A percentile compares a stretch with the other conserved stretches of the same genome.
These are phyloP conservation scores for Parotia lawesii DNA, from an alignment of 2,113 vertebrate genomes.

Conservation along the genomic window DNA sequence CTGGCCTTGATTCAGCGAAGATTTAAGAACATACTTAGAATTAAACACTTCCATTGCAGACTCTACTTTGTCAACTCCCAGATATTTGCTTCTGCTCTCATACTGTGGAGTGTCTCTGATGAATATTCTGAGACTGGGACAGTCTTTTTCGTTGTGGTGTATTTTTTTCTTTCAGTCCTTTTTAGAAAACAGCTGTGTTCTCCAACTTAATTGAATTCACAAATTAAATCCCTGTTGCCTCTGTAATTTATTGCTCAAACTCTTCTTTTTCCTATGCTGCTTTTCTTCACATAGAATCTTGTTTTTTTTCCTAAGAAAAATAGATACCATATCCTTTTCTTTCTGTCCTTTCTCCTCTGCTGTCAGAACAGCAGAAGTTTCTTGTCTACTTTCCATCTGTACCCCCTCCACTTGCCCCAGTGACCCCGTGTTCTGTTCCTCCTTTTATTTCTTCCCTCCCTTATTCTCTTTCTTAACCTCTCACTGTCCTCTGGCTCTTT, in stretches of 20 bases:
- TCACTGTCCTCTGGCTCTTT: conserved; percentile 23
- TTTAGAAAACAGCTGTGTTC: conserved; percentile 31
- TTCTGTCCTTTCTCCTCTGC: neutral
- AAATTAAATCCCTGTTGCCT: conserved; percentile 33
- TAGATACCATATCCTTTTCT: neutral
- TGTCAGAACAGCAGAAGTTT: conserved; percentile 38
- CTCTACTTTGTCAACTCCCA: neutral
- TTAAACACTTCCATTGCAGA: conserved; percentile 16
- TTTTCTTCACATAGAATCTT: neutral
- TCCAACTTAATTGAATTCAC: conserved; percentile 20
- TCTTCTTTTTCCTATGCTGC: neutral
- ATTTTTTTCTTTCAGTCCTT: neutral
- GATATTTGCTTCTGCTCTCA: conserved; percentile 22
- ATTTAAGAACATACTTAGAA: conserved; percentile 20
- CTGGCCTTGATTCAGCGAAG: conserved; percentile 4
- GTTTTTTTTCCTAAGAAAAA: neutral
- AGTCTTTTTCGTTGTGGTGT: neutral
- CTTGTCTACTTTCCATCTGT: conserved; percentile 10
- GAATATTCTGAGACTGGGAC: neutral
- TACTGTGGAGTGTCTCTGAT: neutral
- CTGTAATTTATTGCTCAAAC: neutral
- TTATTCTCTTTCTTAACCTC: conserved; percentile 39
- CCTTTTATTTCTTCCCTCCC: neutral
- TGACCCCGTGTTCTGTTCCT: conserved; percentile 12
- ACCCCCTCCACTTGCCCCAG: conserved; percentile 31